phyloP scores from a whole-genome alignment of 2,888 invertebrate species.

The Euzetes globulus region DNA sequence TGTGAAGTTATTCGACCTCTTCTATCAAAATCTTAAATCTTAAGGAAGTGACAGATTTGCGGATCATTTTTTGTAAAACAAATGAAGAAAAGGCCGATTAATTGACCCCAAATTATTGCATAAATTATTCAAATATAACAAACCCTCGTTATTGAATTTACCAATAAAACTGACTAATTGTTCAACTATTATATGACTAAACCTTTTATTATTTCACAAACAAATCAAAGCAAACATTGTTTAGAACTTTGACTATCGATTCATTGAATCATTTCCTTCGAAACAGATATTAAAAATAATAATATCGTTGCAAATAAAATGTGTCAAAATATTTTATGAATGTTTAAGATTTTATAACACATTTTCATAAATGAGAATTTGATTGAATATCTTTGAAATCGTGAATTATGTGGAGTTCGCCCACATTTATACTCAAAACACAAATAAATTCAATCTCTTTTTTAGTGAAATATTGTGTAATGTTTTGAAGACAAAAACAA shows the following conservation, averaged over 20 bases:
- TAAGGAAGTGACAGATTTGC: background rate
- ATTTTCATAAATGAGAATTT: background rate
- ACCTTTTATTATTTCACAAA: too few relatives aligned
- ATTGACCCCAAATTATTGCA: constrained; percentile 11
- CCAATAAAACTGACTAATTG: background rate
- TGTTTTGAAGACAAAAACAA: too few relatives aligned
- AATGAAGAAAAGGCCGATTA: background rate
- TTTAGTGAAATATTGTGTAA: too few relatives aligned
- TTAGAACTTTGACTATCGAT: too few relatives aligned
- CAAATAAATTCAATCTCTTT: too few relatives aligned
- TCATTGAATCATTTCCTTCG: too few relatives aligned
- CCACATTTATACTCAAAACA: too few relatives aligned
- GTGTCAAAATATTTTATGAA: background rate
- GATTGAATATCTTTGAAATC: background rate
- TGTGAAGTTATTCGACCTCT: constrained; percentile 6
- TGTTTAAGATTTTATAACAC: background rate
- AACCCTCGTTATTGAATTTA: too few relatives aligned
- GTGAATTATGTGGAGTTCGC: too few relatives aligned
- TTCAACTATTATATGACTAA: background rate
- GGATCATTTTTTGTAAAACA: background rate
- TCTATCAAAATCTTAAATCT: background rate
- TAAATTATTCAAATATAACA: constrained; percentile 6
- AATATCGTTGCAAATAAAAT: background rate
- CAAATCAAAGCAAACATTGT: too few relatives aligned
- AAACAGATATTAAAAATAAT: too few relatives aligned